A percentile compares a stretch with the other conserved stretches of the same genome.
phyloP scores from a whole-genome alignment of 2,888 invertebrate genomes.

The Diarsia rubi region DNA sequence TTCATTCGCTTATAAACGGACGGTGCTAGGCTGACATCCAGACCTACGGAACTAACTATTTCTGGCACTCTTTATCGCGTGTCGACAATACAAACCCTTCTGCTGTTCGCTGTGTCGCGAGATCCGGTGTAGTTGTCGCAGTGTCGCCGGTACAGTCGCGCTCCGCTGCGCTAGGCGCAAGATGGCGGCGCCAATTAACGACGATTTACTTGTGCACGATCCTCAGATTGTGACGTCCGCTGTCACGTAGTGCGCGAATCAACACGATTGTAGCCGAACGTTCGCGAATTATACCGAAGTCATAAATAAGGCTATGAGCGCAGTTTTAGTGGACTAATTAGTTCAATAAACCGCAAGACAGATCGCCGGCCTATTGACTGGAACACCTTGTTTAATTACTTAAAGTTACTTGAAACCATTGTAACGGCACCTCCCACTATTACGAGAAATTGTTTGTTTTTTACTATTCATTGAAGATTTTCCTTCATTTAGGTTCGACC shows the following conservation, averaged over 20 bases:
- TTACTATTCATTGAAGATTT: neutral
- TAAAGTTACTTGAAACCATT: neutral
- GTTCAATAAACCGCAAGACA: constrained; percentile 45
- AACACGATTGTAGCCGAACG: constrained; percentile 22
- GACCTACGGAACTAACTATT: neutral
- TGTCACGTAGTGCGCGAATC: constrained; percentile 39
- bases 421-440: neutral
- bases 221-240: constrained; percentile 57
- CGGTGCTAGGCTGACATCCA: neutral
- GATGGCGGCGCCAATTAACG: constrained; percentile 57
- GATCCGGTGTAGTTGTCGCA: constrained; percentile 38
- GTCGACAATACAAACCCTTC: constrained; percentile 18
- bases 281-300: constrained; percentile 13
- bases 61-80: neutral
- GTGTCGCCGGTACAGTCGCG: constrained; percentile 54
- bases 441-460: neutral
- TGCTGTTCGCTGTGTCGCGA: constrained; percentile 8
- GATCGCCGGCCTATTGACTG: constrained; percentile 31
- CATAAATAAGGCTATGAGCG: constrained; percentile 43
- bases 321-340: constrained; percentile 47
- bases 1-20: neutral
- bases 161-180: constrained; percentile 50
- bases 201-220: constrained; percentile 51
- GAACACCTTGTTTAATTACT: constrained; percentile 44
- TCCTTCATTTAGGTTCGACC: neutral